Evolutionary conservation across 1,140 invertebrate genomes (phyloP).

Genomic region (Platyura marginata): DNA sequence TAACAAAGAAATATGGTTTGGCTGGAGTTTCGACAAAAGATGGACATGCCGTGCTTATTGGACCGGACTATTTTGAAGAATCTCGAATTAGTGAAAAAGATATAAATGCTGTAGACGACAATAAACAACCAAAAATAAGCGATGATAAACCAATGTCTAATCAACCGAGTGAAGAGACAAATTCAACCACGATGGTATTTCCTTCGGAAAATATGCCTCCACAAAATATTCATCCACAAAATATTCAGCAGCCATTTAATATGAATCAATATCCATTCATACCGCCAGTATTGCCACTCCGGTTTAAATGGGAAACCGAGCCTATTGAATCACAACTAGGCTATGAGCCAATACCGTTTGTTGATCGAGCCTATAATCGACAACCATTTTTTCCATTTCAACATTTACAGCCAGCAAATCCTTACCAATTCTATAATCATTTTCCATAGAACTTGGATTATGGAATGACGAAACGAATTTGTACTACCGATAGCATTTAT

Average conservation of each 20-base stretch:
- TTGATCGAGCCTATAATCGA: background rate
- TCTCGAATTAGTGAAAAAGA: background rate
- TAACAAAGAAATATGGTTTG: constrained; percentile 2
- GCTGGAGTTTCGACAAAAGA: background rate
- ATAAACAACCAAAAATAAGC: no score
- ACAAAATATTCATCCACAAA: background rate
- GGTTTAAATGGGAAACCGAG: background rate
- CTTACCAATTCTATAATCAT: background rate
- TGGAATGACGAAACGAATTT: no score
- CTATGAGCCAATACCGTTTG: background rate
- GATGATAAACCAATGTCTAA: no score
- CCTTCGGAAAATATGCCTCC: no score
- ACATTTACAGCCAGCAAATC: background rate
- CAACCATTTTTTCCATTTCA: background rate
- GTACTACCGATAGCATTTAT: no score
- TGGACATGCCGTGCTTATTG: background rate
- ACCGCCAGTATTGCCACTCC: background rate
- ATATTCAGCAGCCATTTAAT: background rate
- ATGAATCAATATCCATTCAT: background rate
- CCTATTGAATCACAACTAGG: background rate
- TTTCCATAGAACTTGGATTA: no score
- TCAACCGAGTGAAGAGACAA: no score
- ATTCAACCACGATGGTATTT: no score
- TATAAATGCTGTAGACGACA: background rate
- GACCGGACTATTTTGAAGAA: background rate